Conservation (phyloP, 2,888 invertebrate genomes). For the Ecliptopera silaceata region DNA sequence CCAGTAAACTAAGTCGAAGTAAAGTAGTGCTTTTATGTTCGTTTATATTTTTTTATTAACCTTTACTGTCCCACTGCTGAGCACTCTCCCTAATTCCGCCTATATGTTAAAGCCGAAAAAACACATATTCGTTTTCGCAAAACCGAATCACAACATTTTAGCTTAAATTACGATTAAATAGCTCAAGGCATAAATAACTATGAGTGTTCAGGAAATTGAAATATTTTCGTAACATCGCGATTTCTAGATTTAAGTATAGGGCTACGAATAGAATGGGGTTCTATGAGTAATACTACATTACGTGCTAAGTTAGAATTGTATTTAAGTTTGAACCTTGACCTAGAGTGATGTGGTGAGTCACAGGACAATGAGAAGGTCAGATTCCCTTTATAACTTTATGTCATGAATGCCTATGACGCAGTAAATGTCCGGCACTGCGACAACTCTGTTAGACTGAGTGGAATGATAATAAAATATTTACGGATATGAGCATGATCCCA, state of each 20-base stretch:
- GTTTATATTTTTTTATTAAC: too few relatives aligned
- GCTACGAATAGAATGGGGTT: slow-evolving; percentile 41
- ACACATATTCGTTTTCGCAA: background rate
- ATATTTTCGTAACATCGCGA: slow-evolving; percentile 5
- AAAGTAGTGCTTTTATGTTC: too few relatives aligned
- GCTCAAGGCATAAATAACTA: slow-evolving; percentile 7
- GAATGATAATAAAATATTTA: background rate
- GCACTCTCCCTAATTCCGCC: too few relatives aligned
- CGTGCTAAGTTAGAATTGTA: slow-evolving; percentile 46
- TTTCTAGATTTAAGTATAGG: slow-evolving; percentile 17
- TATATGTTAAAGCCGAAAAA: too few relatives aligned
- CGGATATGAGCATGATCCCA: too few relatives aligned
- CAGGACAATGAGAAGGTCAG: slow-evolving; percentile 5
- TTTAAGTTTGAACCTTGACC: slow-evolving; percentile 44
- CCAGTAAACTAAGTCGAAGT: too few relatives aligned
- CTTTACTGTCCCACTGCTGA: too few relatives aligned
- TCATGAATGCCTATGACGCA: slow-evolving; percentile 13
- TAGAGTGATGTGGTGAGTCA: slow-evolving; percentile 34
- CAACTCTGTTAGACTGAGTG: background rate
- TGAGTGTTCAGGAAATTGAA: slow-evolving; percentile 25
- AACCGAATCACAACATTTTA: background rate
- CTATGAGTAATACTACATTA: slow-evolving; percentile 61
- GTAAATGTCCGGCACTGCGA: slow-evolving; percentile 15
- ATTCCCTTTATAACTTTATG: slow-evolving; percentile 21
- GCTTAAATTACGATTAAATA: background rate